These are phyloP conservation scores for Morpho deidamia DNA, from an alignment of 2,888 invertebrate species.

Conservation along the genomic window DNA sequence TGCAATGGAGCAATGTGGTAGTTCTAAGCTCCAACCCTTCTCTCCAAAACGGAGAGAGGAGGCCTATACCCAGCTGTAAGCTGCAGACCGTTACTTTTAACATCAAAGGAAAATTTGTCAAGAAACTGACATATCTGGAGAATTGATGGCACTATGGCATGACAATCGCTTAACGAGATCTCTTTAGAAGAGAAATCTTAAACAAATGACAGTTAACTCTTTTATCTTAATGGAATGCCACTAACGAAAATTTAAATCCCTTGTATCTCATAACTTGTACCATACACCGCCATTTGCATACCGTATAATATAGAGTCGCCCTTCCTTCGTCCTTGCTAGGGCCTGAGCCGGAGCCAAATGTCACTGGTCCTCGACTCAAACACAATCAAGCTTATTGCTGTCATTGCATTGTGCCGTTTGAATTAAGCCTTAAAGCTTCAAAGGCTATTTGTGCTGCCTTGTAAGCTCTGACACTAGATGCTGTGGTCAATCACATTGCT, in stretches of 20 bases:
- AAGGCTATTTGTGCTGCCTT: background rate
- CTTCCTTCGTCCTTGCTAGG: conserved; percentile 32
- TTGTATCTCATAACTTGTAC: background rate
- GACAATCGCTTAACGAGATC: no score
- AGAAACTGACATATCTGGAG: no score
- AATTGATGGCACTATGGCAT: no score
- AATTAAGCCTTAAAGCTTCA: background rate
- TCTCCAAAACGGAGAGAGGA: no score
- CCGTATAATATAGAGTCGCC: conserved; percentile 31
- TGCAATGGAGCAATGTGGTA: no score
- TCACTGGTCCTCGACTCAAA: conserved; percentile 30
- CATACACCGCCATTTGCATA: conserved; percentile 34
- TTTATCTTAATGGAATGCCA: no score
- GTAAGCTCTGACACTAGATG: background rate
- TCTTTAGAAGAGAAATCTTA: no score
- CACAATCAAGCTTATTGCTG: conserved; percentile 12
- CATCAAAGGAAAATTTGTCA: no score
- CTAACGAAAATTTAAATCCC: background rate
- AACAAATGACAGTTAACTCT: no score
- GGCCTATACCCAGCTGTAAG: no score
- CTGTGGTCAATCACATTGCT: background rate
- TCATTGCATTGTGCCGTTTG: background rate
- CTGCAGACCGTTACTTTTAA: no score
- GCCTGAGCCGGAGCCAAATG: conserved; percentile 53
- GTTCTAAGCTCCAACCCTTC: no score